A percentile compares a stretch with the other conserved stretches of the same genome.
Evolutionary conservation across 2,888 invertebrate genomes (phyloP).

Genomic region (Melanophora roralis): DNA sequence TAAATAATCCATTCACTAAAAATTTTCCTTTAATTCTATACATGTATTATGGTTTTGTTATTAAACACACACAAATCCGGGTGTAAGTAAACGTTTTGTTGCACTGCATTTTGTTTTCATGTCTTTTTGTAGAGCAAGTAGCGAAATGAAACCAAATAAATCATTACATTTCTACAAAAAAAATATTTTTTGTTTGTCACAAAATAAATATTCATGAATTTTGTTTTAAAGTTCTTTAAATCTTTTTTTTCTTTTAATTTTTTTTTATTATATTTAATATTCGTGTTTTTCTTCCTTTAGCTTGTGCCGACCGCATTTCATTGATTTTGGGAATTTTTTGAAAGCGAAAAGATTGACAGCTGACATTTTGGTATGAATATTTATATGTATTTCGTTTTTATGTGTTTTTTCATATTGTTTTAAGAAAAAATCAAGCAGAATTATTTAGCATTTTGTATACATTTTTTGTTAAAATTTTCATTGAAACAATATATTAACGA

Average conservation of each 20-base stretch:
- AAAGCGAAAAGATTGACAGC: constrained; percentile 62
- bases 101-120: no score
- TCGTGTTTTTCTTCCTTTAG: not conserved
- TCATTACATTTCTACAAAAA: constrained; percentile 19
- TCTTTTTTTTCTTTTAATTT: not conserved
- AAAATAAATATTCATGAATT: constrained; percentile 58
- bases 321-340: constrained; percentile 43
- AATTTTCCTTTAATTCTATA: no score
- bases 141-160: no score
- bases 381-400: constrained; percentile 49
- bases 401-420: not conserved
- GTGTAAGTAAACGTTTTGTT: not conserved
- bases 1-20: no score
- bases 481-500: constrained; percentile 41
- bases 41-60: no score
- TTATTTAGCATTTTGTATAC: not conserved
- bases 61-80: no score
- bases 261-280: constrained; percentile 22
- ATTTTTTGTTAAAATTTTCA: constrained; percentile 26
- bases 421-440: not conserved
- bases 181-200: constrained; percentile 42
- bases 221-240: constrained; percentile 24
- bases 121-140: no score
- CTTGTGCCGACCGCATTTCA: constrained; percentile 35
- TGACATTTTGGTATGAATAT: constrained; percentile 62